phyloP scores from a whole-genome alignment of 2,113 vertebrate genomes.

The Xiphophorus couchianus region DNA sequence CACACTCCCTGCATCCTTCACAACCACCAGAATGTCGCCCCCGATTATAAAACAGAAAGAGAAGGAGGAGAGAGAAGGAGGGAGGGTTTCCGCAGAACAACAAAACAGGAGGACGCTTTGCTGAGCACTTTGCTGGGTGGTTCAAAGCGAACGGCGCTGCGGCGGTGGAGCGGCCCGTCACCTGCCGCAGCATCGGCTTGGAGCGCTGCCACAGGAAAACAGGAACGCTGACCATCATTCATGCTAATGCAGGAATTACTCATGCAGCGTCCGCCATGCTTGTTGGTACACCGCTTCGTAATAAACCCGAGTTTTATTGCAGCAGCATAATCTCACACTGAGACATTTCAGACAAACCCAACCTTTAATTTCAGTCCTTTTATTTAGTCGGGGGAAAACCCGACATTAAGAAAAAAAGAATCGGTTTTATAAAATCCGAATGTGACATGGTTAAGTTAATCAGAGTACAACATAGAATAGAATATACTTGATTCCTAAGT shows the following conservation, averaged over 20 bases:
- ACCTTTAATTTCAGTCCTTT: neutral
- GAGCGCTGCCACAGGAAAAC: conserved; percentile 52
- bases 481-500: too few species aligned
- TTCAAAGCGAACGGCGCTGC: conserved; percentile 47
- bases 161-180: conserved; percentile 39
- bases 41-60: conserved; percentile 47
- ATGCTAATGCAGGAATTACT: conserved; percentile 33
- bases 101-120: conserved; percentile 58
- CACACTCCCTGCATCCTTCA: conserved; percentile 36
- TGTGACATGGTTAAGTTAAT: too few species aligned
- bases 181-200: conserved; percentile 32
- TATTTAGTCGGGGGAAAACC: neutral
- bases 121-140: conserved; percentile 27
- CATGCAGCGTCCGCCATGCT: neutral
- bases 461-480: too few species aligned
- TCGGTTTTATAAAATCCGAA: too few species aligned
- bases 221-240: conserved; percentile 14
- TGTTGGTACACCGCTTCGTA: too few species aligned
- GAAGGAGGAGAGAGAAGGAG: neutral
- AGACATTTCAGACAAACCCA: neutral
- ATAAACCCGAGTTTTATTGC: neutral
- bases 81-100: conserved; percentile 32
- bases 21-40: conserved; percentile 49
- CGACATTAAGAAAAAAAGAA: neutral
- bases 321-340: neutral